Evolutionary conservation across 2,888 invertebrate genomes (phyloP), one percentile per base, ranked within the genome.

Genomic region (Coleophora flavipennella): DNA sequence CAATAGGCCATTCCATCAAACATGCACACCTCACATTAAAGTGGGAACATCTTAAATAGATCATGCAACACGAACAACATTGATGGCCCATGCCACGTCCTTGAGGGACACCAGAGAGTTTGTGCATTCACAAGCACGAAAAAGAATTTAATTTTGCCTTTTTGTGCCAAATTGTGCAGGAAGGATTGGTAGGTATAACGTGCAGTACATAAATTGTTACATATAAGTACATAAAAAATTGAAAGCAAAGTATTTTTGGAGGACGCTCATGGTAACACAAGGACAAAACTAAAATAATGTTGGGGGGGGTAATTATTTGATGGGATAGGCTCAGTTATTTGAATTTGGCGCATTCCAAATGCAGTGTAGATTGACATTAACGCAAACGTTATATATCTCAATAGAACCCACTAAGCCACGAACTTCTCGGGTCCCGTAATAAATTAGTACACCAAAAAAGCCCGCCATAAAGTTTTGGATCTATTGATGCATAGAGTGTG

Each of bases 1-100:
- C 74, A 64, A 70, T 70, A 71, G 73, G 79, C 80, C 77, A 71
- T 75, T 73, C 77, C 79, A 81, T 75, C 74, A 75, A 76, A 70
- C 83, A 83, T 81, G 81, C 81, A 78, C 53, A 71, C 63, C 70
- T 63, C 68, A 77, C 75, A 73, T 68, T 32, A 65, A 64, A 71
- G 65, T 72, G 67, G 68, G 61, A 58, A 70, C 64, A 71, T 64
- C 59, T 70, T 74, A 72, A 48, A 65, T 69, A 75, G 62, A 67
- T 67, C 84, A 84, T 84, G 83, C 84, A 83, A 78, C 77, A 83
- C 80, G 73, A 74, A 84, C 81, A 79, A 84, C 83, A 83, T 62
- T 59, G 59, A 80, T 73, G 80, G 80, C 80, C 66, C 79, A 81
- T 79, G 75, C 78, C 81, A 75, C 69, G 63, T 68, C 68, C 68